Conservation (phyloP, 2,113 vertebrate genomes). For the Bothrops jararaca region DNA sequence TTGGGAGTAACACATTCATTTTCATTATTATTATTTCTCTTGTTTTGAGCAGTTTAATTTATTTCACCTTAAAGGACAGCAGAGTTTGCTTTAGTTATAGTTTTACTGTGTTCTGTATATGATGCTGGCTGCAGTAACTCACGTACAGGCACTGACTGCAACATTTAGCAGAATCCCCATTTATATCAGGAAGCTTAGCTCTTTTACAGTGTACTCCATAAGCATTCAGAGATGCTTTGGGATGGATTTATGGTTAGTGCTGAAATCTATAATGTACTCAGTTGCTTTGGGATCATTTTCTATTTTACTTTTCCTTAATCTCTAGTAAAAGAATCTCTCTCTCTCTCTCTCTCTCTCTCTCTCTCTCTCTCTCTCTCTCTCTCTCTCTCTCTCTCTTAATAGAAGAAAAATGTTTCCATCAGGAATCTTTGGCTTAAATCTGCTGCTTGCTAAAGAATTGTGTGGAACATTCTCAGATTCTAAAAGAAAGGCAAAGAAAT, state of each 20-base stretch:
- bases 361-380: too few species aligned
- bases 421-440: conserved; percentile 3
- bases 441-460: conserved; percentile 2
- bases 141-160: neutral
- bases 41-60: conserved; percentile 4
- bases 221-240: conserved; percentile 1
- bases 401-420: conserved; percentile 17
- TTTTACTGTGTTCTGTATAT: neutral
- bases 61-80: conserved; percentile 16
- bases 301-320: conserved; percentile 24
- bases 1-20: neutral
- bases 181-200: neutral
- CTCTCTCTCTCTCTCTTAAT: neutral
- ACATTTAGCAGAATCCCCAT: neutral
- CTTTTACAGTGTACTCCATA: neutral
- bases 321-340: conserved; percentile 17
- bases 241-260: conserved; percentile 16
- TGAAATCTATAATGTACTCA: conserved; percentile 9
- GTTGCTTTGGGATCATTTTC: neutral
- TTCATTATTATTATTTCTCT: neutral
- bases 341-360: too few species aligned
- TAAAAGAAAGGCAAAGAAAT: neutral
- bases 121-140: neutral
- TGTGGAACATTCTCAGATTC: neutral
- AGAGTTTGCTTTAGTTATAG: neutral